Evolutionary conservation across 2,888 invertebrate genomes (phyloP), one percentile per base, ranked within the genome.

Genomic region (Xestobium rufovillosum): DNA sequence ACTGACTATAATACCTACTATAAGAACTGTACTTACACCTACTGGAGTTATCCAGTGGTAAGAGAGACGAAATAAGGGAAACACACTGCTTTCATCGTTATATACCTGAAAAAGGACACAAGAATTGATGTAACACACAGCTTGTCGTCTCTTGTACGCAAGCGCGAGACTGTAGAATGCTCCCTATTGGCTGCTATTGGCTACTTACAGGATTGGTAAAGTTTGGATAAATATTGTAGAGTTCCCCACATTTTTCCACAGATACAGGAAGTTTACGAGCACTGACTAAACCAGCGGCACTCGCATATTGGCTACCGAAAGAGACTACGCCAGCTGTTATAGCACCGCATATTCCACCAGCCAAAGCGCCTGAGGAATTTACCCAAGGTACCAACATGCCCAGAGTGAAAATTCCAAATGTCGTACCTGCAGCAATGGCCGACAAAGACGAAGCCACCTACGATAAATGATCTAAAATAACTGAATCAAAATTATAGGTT

Each of bases 311-410:
- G 1, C 76, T 71, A 11, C 85, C 83, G 51, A 82, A 67, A 3
- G 81, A 75, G 4, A 76, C 67, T 64, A 76, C 71, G 6, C 79
- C 75, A 0, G 82, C 70, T 48, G 77, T 58, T 23, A 76, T 35
- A 27, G 75, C 71, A 41, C 83, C 78, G 30, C 75, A 67, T 41
- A 80, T 51, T 23, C 74, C 76, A 9, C 83, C 78, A 29, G 66
- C 61, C 26, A 75, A 56, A 14, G 75, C 73, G 31, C 84, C 81
- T 52, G 76, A 68, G 0, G 78, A 74, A 38, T 83, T 86, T 36
- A 80, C 76, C 81, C 83, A 88, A 27, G 88, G 86, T 55, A 84
- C 73, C 45, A 80, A 68, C 79, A 89, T 85, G 41, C 89, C 89
- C 13, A 89, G 66, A 0, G 85, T 80, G 57, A 89, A 89, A 6